These are phyloP conservation scores for Petroica traversi DNA, from an alignment of 2,113 vertebrate genomes.

Conservation along the genomic window DNA sequence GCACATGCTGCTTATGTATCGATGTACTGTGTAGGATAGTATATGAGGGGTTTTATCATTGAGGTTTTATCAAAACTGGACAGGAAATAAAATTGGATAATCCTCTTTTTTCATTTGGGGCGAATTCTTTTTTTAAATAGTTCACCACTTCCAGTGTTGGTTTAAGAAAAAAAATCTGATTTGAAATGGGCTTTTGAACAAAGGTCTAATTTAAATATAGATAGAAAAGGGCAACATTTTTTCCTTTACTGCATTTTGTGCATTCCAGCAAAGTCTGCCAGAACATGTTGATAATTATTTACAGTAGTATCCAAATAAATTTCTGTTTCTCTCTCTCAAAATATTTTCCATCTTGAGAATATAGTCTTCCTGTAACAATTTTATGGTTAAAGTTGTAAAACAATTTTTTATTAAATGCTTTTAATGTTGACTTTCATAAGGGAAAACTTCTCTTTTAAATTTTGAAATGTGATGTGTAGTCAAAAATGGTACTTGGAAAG, in stretches of 20 bases:
- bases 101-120: background rate
- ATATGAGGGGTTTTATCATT: background rate
- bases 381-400: background rate
- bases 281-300: background rate
- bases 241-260: constrained; percentile 8
- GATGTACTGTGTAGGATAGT: background rate
- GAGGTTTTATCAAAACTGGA: constrained; percentile 22
- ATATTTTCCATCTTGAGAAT: background rate
- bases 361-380: background rate
- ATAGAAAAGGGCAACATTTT: constrained; percentile 47
- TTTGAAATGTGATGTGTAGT: background rate
- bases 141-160: constrained; percentile 23
- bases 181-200: constrained; percentile 39
- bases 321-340: background rate
- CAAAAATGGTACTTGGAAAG: background rate
- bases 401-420: background rate
- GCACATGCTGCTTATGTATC: background rate
- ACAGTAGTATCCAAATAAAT: background rate
- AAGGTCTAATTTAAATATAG: constrained; percentile 60
- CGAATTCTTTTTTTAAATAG: background rate
- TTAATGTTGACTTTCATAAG: background rate
- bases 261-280: constrained; percentile 1
- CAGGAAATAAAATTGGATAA: constrained; percentile 31
- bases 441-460: background rate
- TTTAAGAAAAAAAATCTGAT: constrained; percentile 31